A percentile compares a stretch with the other conserved stretches of the same genome.
Evolutionary conservation across 2,797 vertebrate genomes (phyloP).

Genomic region (Crocidura indochinensis): DNA sequence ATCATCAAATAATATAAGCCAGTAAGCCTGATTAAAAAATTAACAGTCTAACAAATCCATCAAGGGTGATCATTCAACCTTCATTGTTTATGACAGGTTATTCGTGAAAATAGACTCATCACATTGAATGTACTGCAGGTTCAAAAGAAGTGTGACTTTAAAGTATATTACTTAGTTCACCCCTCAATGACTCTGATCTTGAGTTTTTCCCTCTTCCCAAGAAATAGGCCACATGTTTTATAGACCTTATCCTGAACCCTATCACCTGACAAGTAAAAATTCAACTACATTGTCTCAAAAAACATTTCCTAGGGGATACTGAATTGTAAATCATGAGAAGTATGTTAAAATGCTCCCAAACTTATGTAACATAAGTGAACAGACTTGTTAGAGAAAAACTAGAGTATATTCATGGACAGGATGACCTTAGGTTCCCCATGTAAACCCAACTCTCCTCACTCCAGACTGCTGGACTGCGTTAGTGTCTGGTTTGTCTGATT

Average conservation of each 20-base stretch:
- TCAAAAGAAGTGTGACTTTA: neutral
- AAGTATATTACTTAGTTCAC: neutral
- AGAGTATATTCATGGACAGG: constrained; percentile 44
- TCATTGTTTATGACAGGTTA: neutral
- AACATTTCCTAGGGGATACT: constrained; percentile 1
- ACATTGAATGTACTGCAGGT: neutral
- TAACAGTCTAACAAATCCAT: neutral
- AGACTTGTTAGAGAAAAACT: constrained; percentile 30
- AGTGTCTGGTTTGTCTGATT: constrained; percentile 85
- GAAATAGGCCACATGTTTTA: neutral
- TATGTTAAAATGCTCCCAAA: neutral
- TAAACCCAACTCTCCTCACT: constrained; percentile 64
- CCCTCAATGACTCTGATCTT: neutral
- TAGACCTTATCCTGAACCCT: constrained; percentile 24
- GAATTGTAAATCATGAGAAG: constrained; percentile 52
- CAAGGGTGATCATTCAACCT: neutral
- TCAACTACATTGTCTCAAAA: neutral
- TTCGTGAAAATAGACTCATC: neutral
- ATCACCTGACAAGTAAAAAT: constrained; percentile 48
- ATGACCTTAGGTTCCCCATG: constrained; percentile 81
- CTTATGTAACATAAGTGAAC: constrained; percentile 32
- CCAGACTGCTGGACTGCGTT: constrained; percentile 81
- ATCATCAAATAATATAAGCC: neutral
- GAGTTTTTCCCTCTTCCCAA: constrained; percentile 15
- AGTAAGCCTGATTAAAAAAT: neutral